phyloP scores from a whole-genome alignment of 2,113 vertebrate species.

The Plotosus lineatus region DNA sequence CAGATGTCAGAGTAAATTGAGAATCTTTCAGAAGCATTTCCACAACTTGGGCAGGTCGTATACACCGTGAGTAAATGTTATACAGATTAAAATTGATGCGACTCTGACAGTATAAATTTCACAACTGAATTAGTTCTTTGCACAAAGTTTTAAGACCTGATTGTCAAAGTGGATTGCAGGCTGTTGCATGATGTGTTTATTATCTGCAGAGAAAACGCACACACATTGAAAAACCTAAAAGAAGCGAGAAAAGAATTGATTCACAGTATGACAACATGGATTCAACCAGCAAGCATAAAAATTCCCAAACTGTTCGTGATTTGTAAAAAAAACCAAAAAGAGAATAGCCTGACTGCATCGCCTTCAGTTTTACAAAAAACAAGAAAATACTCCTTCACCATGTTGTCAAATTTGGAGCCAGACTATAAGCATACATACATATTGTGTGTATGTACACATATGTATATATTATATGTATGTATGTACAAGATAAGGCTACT shows the following conservation, averaged over 20 bases:
- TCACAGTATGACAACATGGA: no score
- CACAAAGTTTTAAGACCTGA: conserved; percentile 49
- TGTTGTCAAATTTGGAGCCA: no score
- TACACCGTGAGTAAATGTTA: neutral
- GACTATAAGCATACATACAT: no score
- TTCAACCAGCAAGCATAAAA: no score
- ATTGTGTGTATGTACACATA: no score
- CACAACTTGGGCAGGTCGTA: neutral
- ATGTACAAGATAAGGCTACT: no score
- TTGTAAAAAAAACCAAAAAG: no score
- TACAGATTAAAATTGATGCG: neutral
- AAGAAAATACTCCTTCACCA: no score
- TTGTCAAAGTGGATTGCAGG: conserved; percentile 36
- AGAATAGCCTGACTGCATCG: no score
- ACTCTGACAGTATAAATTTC: neutral
- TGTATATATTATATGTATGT: no score
- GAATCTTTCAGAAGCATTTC: neutral
- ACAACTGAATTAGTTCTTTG: conserved; percentile 46
- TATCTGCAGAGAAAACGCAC: neutral
- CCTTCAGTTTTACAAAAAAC: no score
- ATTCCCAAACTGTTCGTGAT: no score
- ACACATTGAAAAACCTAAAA: neutral
- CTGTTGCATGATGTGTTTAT: conserved; percentile 13
- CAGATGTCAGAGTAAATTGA: neutral
- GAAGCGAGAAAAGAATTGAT: neutral